Evolutionary conservation across 2,888 invertebrate genomes (phyloP).

Genomic region (Schrankia costaestrigalis): DNA sequence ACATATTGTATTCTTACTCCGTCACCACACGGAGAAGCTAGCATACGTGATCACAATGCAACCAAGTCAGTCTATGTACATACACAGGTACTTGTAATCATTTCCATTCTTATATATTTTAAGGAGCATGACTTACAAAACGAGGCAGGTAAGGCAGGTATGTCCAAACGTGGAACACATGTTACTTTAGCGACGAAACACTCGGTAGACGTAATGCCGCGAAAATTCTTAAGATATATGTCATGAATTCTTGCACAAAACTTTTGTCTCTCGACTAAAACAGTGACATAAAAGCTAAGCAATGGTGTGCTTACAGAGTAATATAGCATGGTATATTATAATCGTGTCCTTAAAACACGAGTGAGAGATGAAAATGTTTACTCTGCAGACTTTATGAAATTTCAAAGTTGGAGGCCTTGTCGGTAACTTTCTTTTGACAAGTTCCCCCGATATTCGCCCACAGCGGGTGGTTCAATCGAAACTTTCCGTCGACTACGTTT

Average conservation of each 20-base stretch:
- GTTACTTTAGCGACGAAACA: conserved; percentile 11
- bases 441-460: conserved; percentile 37
- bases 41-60: no score
- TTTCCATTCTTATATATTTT: no score
- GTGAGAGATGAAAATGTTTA: conserved; percentile 31
- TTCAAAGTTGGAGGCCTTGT: conserved; percentile 41
- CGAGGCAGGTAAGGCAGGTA: no score
- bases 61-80: no score
- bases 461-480: conserved; percentile 36
- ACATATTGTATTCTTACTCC: no score
- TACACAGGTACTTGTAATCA: no score
- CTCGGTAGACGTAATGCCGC: conserved; percentile 10
- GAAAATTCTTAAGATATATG: conserved; percentile 26
- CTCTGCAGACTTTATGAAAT: conserved; percentile 37
- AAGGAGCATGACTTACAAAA: conserved; percentile 5
- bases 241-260: conserved; percentile 23
- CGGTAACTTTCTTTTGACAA: conserved; percentile 52
- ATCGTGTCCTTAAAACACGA: conserved; percentile 23
- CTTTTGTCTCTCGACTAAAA: conserved; percentile 17
- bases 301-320: conserved; percentile 25
- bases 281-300: conserved; percentile 19
- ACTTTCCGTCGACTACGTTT: conserved; percentile 18
- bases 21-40: no score
- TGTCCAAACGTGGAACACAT: conserved; percentile 2
- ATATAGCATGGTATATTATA: conserved; percentile 20